phyloP scores from a whole-genome alignment of 2,113 vertebrate genomes.

The Spilogale gracilis region DNA sequence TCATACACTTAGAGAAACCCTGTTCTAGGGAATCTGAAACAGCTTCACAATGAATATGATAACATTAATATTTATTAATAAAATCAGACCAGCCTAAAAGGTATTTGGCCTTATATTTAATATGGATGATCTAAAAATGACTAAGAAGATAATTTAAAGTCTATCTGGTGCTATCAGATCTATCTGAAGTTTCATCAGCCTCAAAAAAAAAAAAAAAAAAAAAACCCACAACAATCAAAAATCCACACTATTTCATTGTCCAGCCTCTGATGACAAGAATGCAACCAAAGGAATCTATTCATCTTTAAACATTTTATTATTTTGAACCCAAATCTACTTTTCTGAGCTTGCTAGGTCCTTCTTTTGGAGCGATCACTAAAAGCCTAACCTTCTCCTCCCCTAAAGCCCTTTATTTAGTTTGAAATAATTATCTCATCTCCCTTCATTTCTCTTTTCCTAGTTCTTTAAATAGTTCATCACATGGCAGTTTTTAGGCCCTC shows the following conservation, averaged over 20 bases:
- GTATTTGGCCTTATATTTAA: background rate
- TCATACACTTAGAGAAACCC: background rate
- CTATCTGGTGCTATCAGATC: background rate
- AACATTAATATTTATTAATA: background rate
- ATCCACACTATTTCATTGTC: background rate
- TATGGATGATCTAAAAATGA: slow-evolving; percentile 10
- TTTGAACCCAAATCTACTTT: background rate
- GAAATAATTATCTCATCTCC: background rate
- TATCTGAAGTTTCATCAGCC: background rate
- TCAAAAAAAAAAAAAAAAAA: background rate
- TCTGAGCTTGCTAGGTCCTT: background rate
- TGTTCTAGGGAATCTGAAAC: background rate
- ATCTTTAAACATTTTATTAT: slow-evolving; percentile 1
- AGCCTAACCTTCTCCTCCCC: background rate
- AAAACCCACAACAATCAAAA: background rate
- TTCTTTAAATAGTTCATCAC: background rate
- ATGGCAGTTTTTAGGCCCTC: background rate
- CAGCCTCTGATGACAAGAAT: background rate
- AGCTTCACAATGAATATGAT: background rate
- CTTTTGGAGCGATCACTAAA: background rate
- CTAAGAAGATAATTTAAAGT: background rate
- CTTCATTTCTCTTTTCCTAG: background rate
- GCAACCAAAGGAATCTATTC: background rate
- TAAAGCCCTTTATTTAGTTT: background rate
- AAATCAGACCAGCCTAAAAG: background rate